Conservation (phyloP, 2,113 vertebrate genomes). For the Phoenicopterus ruber region DNA sequence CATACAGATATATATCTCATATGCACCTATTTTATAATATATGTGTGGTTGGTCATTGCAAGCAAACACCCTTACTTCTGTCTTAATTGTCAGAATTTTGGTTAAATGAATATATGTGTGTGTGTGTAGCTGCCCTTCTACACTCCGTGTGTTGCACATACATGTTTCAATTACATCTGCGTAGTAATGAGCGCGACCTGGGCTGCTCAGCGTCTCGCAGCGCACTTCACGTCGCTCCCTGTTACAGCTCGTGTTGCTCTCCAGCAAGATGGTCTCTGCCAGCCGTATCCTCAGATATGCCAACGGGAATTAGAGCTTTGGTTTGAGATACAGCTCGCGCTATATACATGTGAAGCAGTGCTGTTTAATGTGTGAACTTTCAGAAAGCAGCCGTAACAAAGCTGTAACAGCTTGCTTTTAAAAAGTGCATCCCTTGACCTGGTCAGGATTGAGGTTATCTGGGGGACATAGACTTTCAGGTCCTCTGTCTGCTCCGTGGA, state of each 20-base stretch:
- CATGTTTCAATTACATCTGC: rapidly evolving
- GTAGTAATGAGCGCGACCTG: rapidly evolving
- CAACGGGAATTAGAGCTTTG: neutral
- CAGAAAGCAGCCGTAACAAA: neutral
- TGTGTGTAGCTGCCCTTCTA: neutral
- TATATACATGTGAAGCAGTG: neutral
- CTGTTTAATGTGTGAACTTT: neutral
- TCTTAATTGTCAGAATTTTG: neutral
- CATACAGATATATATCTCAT: neutral
- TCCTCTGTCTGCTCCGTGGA: neutral
- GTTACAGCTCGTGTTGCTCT: neutral
- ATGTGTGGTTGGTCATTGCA: neutral
- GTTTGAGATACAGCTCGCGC: neutral
- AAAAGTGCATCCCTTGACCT: neutral
- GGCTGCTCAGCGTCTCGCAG: neutral
- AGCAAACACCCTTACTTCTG: neutral
- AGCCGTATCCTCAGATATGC: neutral
- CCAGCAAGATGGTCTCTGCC: conserved; percentile 32
- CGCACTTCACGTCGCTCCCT: rapidly evolving
- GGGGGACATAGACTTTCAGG: neutral
- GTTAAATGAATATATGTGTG: neutral
- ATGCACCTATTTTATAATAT: neutral
- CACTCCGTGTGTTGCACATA: neutral
- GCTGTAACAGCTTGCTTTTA: neutral
- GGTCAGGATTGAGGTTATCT: neutral